Base-by-base conservation (phyloP, 30 jellyfish, hydroid and myxozoan genomes). In the Aurelia sp. region DNA sequence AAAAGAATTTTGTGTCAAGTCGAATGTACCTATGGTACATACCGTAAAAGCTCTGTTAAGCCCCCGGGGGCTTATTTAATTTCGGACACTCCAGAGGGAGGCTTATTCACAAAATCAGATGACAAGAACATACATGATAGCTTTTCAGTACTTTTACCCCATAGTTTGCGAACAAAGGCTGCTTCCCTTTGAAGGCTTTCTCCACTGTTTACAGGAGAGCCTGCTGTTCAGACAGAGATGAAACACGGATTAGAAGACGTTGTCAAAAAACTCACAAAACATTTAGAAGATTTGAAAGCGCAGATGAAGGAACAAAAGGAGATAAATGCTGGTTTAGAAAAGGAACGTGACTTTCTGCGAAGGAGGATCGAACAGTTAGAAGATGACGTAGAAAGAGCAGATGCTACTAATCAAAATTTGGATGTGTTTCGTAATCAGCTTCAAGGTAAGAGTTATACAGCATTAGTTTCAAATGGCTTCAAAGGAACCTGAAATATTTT, bases 201-300 rank as follows among this genome's bases (percentile, higher is more conserved):
- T 44, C 30, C 0, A 18, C 12, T 8, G 47, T 38, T 30, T 16
- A 18, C 21, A 73, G 96, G 78, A 63, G 87, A 73, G 75, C 72
- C 85, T 4, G 68, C 69, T 50, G 88, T 63, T 2, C 87, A 76
- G 51, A 17, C 38, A 9, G 88, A 72, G 31, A 85, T 61, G 94
- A 85, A 72, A 41, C 81, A 72, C 10, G 88, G 82, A 51, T 17
- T 85, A 47, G 88, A 85, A 73, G 88, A 38, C 16, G n/a, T 64
- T 57, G 88, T 85, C 55, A 55, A 75, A 33, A 76, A 66, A 21
- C 60, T 71, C 41, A 76, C 87, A n/a, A 24, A 61, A 13, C 81
- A 85, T 40, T 53, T 78, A 9, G 88, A 72, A 53, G 91, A 68
- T 22, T 30, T 81, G 76, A 71, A 71, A 19, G 3, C 41, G 64